These are phyloP conservation scores for Chrysodeixis includens DNA, from an alignment of 2,888 invertebrate species.

Conservation along the genomic window DNA sequence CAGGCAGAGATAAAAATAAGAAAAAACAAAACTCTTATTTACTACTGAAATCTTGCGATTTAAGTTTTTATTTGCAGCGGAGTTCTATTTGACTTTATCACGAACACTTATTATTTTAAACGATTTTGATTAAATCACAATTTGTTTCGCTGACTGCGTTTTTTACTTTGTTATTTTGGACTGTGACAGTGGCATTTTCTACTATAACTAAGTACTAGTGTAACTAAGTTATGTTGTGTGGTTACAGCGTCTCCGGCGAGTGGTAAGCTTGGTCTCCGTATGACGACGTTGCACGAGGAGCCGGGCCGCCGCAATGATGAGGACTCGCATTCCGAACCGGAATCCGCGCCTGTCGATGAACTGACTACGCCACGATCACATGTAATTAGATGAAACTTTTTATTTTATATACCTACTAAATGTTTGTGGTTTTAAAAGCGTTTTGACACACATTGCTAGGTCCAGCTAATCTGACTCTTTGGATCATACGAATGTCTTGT, in stretches of 20 bases:
- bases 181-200: not conserved
- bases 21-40: slow-evolving; percentile 20
- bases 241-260: slow-evolving; percentile 94
- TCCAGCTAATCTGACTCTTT: too few species aligned
- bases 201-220: not conserved
- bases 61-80: slow-evolving; percentile 6
- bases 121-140: slow-evolving; percentile 24
- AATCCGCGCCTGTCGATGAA: slow-evolving; percentile 79
- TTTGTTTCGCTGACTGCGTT: not conserved
- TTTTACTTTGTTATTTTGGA: slow-evolving; percentile 8
- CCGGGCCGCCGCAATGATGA: slow-evolving; percentile 87
- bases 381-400: slow-evolving; percentile 62
- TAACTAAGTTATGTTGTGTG: slow-evolving; percentile 12
- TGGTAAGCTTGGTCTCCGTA: slow-evolving; percentile 95
- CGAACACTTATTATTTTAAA: slow-evolving; percentile 10
- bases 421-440: too few species aligned
- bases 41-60: slow-evolving; percentile 6
- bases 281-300: slow-evolving; percentile 98
- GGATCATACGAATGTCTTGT: too few species aligned
- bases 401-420: slow-evolving; percentile 3
- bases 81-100: not conserved
- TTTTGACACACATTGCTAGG: too few species aligned
- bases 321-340: slow-evolving; percentile 87
- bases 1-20: slow-evolving; percentile 15
- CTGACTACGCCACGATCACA: slow-evolving; percentile 79